Percentiles rank a stretch among this genome's conserved stretches.
These are phyloP conservation scores for Montipora capitata DNA, from an alignment of 92 coral and sea anemone genomes.

Conservation along the genomic window DNA sequence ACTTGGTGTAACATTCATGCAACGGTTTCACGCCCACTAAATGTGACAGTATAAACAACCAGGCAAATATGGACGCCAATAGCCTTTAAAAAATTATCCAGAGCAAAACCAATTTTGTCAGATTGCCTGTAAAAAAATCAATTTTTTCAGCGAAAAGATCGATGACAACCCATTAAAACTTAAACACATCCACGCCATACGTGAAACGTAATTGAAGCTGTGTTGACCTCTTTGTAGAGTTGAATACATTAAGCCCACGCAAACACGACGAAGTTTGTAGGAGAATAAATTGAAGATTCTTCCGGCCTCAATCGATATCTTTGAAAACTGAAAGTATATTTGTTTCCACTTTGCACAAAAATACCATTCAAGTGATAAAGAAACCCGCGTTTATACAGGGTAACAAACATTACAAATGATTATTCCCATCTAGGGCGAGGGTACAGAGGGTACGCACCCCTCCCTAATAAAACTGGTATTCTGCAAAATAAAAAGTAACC, in stretches of 20 bases:
- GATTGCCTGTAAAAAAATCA: no score
- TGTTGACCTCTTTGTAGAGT: neutral
- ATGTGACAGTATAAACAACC: neutral
- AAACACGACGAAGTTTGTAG: neutral
- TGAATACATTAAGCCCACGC: slow-evolving; percentile 34
- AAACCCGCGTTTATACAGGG: no score
- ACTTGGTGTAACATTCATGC: neutral
- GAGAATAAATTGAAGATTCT: neutral
- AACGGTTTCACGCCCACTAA: neutral
- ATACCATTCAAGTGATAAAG: no score
- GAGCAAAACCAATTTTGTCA: no score
- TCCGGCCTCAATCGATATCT: no score
- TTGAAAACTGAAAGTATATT: no score
- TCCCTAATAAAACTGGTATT: no score
- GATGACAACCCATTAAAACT: slow-evolving; percentile 1
- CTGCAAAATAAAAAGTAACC: neutral
- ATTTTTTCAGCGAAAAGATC: neutral
- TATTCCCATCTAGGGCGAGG: no score
- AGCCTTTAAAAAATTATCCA: no score
- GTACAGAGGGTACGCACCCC: no score
- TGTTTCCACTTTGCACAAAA: no score
- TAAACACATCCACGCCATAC: neutral
- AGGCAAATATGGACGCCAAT: neutral
- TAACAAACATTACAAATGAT: no score
- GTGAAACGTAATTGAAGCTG: neutral